These are phyloP conservation scores for Tiphia femorata DNA, from an alignment of 2,888 invertebrate species.

Conservation along the genomic window DNA sequence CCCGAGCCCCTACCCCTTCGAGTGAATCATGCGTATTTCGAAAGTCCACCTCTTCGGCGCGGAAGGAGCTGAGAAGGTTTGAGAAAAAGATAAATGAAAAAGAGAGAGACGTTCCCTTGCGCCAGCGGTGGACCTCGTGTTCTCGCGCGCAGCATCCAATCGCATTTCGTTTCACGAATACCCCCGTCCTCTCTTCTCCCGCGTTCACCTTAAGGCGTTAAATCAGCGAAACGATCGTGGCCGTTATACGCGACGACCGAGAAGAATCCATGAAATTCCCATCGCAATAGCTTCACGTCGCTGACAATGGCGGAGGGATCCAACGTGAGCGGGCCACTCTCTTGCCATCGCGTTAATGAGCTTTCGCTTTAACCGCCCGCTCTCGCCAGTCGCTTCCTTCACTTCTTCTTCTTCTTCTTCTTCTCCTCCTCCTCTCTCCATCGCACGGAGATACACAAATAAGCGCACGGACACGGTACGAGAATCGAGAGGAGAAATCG, in stretches of 20 bases:
- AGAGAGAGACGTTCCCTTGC: no score
- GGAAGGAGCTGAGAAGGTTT: no score
- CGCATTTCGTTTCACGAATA: no score
- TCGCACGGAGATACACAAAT: not conserved
- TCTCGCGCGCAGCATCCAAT: slow-evolving; percentile 42
- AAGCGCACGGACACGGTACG: no score
- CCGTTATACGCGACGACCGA: slow-evolving; percentile 43
- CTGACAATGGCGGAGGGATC: slow-evolving; percentile 46
- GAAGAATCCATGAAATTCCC: slow-evolving; percentile 51
- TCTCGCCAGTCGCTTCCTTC: not conserved
- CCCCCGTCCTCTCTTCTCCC: slow-evolving; percentile 18
- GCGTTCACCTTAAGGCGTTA: slow-evolving; percentile 31
- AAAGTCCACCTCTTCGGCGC: no score
- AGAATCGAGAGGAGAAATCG: not conserved
- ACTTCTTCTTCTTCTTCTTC: not conserved
- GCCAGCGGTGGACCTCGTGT: no score
- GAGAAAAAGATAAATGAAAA: no score
- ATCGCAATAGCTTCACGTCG: slow-evolving; percentile 44
- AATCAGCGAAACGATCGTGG: slow-evolving; percentile 50
- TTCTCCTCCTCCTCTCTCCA: not conserved
- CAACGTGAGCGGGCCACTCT: slow-evolving; percentile 29
- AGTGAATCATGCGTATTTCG: no score
- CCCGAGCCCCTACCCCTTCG: no score
- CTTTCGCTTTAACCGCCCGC: slow-evolving; percentile 30
- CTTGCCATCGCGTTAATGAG: slow-evolving; percentile 45